These are phyloP conservation scores for Bellardia bayeri DNA, from an alignment of 2,888 invertebrate genomes.

Conservation along the genomic window DNA sequence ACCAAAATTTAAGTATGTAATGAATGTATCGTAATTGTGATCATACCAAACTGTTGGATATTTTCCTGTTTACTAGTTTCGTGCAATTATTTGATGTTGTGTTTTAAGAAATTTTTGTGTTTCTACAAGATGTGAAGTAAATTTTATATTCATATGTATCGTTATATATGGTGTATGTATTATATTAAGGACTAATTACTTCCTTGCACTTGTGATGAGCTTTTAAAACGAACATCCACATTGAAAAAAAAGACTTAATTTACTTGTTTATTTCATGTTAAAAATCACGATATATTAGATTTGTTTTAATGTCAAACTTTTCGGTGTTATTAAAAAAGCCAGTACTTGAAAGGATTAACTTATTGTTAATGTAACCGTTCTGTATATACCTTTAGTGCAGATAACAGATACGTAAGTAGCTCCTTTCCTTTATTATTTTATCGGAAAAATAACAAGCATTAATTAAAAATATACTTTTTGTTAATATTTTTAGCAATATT, in stretches of 20 bases:
- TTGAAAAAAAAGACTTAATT: constrained; percentile 39
- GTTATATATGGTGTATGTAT: constrained; percentile 59
- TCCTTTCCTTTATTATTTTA: no score
- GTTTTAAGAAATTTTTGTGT: neutral
- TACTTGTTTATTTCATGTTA: constrained; percentile 40
- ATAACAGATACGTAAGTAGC: no score
- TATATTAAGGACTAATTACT: constrained; percentile 76
- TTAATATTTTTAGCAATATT: no score
- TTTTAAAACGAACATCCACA: constrained; percentile 59
- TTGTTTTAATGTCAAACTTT: constrained; percentile 17
- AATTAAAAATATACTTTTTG: no score
- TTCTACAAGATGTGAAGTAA: constrained; percentile 15
- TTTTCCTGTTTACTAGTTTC: constrained; percentile 61
- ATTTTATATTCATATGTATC: constrained; percentile 21
- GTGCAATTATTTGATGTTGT: constrained; percentile 65
- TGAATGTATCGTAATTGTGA: constrained; percentile 44
- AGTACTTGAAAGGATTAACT: neutral
- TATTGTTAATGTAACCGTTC: no score
- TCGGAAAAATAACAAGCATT: no score
- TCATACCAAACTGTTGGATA: constrained; percentile 58
- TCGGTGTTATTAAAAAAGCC: neutral
- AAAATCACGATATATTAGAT: constrained; percentile 37
- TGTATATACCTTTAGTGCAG: no score
- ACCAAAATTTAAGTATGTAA: neutral
- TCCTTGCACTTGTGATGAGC: constrained; percentile 71